A percentile compares a stretch with the other conserved stretches of the same genome.
Evolutionary conservation across 2,113 vertebrate genomes (phyloP).

Genomic region (Petromus typicus): DNA sequence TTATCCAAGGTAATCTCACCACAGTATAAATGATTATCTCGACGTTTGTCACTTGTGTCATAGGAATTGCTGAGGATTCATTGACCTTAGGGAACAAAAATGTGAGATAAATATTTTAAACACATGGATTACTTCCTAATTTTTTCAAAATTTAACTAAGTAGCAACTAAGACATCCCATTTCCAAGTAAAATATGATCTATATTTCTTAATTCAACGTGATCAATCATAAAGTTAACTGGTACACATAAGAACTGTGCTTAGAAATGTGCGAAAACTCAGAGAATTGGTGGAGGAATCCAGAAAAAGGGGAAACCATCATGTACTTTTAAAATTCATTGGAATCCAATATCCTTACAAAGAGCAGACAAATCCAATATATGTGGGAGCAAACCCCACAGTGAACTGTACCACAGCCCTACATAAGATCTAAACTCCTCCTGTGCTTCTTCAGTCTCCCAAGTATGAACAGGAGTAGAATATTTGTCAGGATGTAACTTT

Average conservation of each 20-base stretch:
- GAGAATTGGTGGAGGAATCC: neutral
- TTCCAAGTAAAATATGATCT: neutral
- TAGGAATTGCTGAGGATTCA: neutral
- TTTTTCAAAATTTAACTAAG: neutral
- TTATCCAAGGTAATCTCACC: neutral
- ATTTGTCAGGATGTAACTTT: rapidly evolving
- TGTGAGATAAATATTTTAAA: neutral
- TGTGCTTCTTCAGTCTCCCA: neutral
- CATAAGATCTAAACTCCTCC: neutral
- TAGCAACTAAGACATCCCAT: neutral
- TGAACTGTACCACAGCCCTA: neutral
- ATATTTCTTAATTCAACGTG: neutral
- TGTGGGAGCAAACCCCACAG: neutral
- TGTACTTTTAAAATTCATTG: neutral
- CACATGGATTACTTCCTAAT: neutral
- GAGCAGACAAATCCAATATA: neutral
- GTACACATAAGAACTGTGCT: neutral
- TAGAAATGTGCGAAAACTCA: neutral
- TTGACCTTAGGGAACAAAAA: too few species aligned
- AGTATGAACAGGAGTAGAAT: neutral
- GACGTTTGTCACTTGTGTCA: neutral
- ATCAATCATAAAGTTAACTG: neutral
- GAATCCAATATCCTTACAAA: neutral
- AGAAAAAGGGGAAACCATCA: neutral
- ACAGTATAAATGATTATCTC: neutral